Percentiles rank a stretch among this genome's conserved stretches.
Evolutionary conservation across 2,113 vertebrate genomes (phyloP).

Genomic region (Rhea pennata): DNA sequence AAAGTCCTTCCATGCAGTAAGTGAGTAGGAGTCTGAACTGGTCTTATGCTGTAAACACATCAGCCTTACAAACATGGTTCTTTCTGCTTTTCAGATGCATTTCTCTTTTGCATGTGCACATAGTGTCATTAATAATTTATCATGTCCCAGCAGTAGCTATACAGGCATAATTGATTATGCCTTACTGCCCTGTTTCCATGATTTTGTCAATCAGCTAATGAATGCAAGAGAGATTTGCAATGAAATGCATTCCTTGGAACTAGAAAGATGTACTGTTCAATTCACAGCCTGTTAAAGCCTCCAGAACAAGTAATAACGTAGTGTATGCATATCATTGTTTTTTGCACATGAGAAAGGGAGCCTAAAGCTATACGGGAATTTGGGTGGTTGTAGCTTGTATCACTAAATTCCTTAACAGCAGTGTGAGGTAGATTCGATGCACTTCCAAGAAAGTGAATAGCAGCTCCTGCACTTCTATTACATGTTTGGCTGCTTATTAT

Average conservation of each 20-base stretch:
- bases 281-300: not conserved
- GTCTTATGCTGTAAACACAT: constrained; percentile 41
- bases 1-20: not conserved
- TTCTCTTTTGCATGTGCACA: not conserved
- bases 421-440: not conserved
- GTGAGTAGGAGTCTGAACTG: constrained; percentile 5
- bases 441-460: not conserved
- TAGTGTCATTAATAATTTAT: constrained; percentile 53
- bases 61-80: not conserved
- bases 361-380: not conserved
- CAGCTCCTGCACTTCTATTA: constrained; percentile 28
- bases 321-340: not conserved
- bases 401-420: not conserved
- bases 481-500: not conserved
- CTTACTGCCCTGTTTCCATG: not conserved
- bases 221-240: constrained; percentile 11
- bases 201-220: constrained; percentile 44
- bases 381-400: not conserved
- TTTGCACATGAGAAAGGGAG: not conserved
- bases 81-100: not conserved
- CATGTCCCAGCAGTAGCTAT: constrained; percentile 23
- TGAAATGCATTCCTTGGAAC: not conserved
- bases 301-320: not conserved
- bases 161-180: constrained; percentile 36
- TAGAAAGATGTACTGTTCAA: not conserved